A percentile compares a stretch with the other conserved stretches of the same genome.
Evolutionary conservation across 1,140 invertebrate genomes (phyloP).

Genomic region (Papilio helenus): DNA sequence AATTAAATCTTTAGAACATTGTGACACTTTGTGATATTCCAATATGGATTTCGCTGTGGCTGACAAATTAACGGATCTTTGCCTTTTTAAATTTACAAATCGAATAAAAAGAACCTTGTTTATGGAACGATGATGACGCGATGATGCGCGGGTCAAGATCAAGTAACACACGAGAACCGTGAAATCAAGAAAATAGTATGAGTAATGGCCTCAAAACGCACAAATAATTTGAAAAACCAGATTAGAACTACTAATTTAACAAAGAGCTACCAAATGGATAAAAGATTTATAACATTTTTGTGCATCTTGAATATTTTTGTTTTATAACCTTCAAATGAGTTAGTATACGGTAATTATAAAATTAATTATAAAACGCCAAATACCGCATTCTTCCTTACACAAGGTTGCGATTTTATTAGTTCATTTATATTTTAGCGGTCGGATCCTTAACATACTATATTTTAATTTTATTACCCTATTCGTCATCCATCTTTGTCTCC

Average conservation of each 20-base stretch:
- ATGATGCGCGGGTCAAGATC: conserved; percentile 29
- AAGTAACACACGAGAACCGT: conserved; percentile 21
- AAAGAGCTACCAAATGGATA: not conserved
- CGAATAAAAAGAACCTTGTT: conserved; percentile 28
- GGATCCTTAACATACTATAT: not conserved
- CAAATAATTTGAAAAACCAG: not conserved
- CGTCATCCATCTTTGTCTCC: not conserved
- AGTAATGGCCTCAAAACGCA: conserved; percentile 16
- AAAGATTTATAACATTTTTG: not conserved
- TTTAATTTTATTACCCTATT: not conserved
- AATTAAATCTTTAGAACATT: no score
- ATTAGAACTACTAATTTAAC: not conserved
- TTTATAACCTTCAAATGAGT: not conserved
- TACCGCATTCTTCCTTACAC: not conserved
- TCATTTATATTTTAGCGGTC: not conserved
- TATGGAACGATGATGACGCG: not conserved
- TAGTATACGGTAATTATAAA: not conserved
- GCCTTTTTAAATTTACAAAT: not conserved
- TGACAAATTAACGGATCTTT: conserved; percentile 4
- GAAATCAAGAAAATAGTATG: not conserved
- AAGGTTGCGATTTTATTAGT: not conserved
- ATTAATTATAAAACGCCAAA: not conserved
- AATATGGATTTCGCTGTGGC: not conserved
- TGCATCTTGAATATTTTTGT: not conserved
- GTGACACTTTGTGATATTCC: not conserved